Evolutionary conservation across 2,888 invertebrate species (phyloP).

Genomic region (Sinodicranocentrus sp.): DNA sequence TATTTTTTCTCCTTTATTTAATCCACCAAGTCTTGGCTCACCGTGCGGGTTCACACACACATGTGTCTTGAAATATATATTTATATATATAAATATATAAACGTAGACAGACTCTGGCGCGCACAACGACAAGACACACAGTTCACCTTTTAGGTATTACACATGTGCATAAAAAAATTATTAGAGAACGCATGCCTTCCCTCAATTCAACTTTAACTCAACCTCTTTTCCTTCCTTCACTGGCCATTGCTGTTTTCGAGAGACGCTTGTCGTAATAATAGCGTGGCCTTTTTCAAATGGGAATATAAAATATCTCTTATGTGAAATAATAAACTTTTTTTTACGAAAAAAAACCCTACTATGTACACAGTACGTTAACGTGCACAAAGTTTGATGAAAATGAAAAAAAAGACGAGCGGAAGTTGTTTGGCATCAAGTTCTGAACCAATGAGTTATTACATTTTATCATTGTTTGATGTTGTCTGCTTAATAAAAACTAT

Average conservation of each 20-base stretch:
- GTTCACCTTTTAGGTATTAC: no score
- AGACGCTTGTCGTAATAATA: neutral
- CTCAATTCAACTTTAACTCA: neutral
- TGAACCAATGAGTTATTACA: constrained; percentile 70
- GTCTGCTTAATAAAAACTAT: constrained; percentile 1
- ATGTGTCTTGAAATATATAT: no score
- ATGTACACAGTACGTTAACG: no score
- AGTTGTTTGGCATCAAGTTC: constrained; percentile 69
- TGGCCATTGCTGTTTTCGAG: constrained; percentile 9
- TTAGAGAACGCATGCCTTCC: neutral
- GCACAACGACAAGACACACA: no score
- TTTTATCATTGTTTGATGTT: constrained; percentile 64
- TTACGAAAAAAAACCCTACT: constrained; percentile 7
- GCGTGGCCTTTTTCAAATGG: constrained; percentile 6
- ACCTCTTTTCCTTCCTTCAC: neutral
- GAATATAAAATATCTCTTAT: no score
- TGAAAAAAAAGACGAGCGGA: constrained; percentile 57
- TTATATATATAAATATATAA: no score
- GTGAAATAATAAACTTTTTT: neutral
- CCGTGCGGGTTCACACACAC: neutral
- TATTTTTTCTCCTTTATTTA: no score
- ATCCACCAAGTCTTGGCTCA: no score
- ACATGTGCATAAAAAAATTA: no score
- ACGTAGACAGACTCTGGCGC: no score
- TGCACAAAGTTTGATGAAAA: no score